Base-by-base conservation (phyloP, 2,888 invertebrate genomes). In the Drosophila prostipennis region DNA sequence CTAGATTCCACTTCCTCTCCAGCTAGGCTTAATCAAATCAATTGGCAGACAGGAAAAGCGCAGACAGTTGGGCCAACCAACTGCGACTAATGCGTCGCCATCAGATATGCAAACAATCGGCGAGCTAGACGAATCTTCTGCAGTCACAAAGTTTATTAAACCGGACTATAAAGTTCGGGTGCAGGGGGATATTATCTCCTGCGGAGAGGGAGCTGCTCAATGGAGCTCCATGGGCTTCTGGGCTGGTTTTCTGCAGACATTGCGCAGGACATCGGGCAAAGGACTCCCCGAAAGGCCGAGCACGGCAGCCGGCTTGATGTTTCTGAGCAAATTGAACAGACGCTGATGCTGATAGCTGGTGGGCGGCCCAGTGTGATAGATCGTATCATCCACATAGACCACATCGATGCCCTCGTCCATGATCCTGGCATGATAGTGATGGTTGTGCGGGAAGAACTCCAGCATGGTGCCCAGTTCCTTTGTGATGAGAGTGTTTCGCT, bases 31-130 rank as follows among this genome's bases (percentile, higher is more conserved):
- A 61, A 61, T 61, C 51, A 43, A 65, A 55, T 67, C 52, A 73
- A 67, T 60, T 57, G 57, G 55, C 59, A 67, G 59, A 55, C 51
- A 13, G 42, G 19, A 32, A 68, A 48, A 19, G 42, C 19, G 40
- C 68, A 53, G 69, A 49, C 63, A 53, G 43, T 54, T 55, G 69
- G 74, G 23, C 19, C 80, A 85, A 55, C 77, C 86, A 77, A 73
- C 77, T 78, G 87, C 72, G 59, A 82, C 76, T 87, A 87, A 87
- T 85, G 71, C 77, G 87, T 87, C 87, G 79, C 82, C 76, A 87
- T 87, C 86, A 85, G 87, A 87, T 87, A 72, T 36, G 49, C 69
- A 68, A 68, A 49, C 68, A 69, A 58, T 57, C 14, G 57, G 49
- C 49, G 37, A 6, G n/a, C 32, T 36, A 45, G 29, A 45, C 65